phyloP scores from a whole-genome alignment of 30 jellyfish, hydroid and myxozoan genomes.

The Aurelia sp. region DNA sequence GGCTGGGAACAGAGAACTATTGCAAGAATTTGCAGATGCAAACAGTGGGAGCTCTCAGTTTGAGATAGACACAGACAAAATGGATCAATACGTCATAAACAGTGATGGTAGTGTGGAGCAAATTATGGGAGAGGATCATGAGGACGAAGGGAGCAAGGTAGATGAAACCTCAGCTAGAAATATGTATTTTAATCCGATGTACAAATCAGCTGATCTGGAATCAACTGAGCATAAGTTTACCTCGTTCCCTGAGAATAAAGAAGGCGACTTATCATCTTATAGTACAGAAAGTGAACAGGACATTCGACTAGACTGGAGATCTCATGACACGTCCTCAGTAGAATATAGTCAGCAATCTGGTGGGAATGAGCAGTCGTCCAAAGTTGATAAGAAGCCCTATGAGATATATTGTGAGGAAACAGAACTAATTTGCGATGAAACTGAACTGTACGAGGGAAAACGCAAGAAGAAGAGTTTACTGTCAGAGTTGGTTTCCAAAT shows the following conservation, averaged over 20 bases:
- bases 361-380: not conserved
- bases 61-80: slow-evolving; percentile 64
- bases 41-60: slow-evolving; percentile 14
- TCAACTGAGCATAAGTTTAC: not conserved
- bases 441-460: slow-evolving; percentile 28
- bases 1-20: slow-evolving; percentile 30
- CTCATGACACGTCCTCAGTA: slow-evolving; percentile 4
- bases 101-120: slow-evolving; percentile 47
- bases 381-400: slow-evolving; percentile 3
- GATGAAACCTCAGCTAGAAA: slow-evolving; percentile 8
- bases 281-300: slow-evolving; percentile 22
- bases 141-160: slow-evolving; percentile 12
- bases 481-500: slow-evolving; percentile 64
- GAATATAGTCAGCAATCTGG: not conserved
- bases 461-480: slow-evolving; percentile 59
- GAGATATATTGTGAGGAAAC: slow-evolving; percentile 48
- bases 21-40: slow-evolving; percentile 49
- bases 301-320: slow-evolving; percentile 10
- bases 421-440: slow-evolving; percentile 21
- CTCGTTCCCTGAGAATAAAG: not conserved
- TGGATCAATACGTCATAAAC: slow-evolving; percentile 35
- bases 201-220: slow-evolving; percentile 26
- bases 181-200: slow-evolving; percentile 79
- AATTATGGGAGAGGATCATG: slow-evolving; percentile 2
- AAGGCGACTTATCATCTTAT: not conserved